Evolutionary conservation across 2,113 vertebrate species (phyloP), one percentile per base, ranked within the genome.

Genomic region (Rhegmatorhina hoffmannsi): DNA sequence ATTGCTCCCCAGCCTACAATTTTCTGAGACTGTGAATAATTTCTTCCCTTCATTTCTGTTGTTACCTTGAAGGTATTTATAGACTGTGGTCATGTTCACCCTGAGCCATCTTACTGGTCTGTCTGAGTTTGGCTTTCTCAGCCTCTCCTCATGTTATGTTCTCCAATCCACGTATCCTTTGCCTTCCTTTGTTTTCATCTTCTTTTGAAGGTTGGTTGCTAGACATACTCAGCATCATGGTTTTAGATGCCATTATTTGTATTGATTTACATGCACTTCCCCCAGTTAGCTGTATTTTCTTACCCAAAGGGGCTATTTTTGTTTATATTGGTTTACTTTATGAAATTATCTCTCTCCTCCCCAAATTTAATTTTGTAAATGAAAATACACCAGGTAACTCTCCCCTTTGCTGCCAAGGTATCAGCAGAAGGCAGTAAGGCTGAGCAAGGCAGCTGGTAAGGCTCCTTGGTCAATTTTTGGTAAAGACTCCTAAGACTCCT

Each of bases 11-110:
- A 80, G 74, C 77, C 91, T 94, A 79, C 92, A 82, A 76, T 96
- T 90, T 96, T 95, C 62, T 73, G 46, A 91, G 85, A 25, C 79
- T 89, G 59, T 90, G 94, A 96, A 84, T 96, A 92, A 90, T 89
- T 92, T 94, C 62, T 53, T 90, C 36, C 72, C 68, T 90, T 95
- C 49, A 25, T 94, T 92, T 95, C 85, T 95, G 7, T 90, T 93
- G 85, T 95, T 96, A 88, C 85, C 91, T 95, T 92, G 91, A 82
- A 92, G 90, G 94, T 95, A 92, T 96, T 94, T 94, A 50, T 92
- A 90, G 77, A 84, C 85, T 72, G 53, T 81, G 90, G 93, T 90
- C 92, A n/a, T 92, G 79, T 77, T 95, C 62, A 94, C 88, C 81
- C 75, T 46, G 84, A 92, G 89, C 81, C 8, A 1, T 68, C 44